Conservation (phyloP, 2,888 invertebrate genomes). For the Sisyra nigra region DNA sequence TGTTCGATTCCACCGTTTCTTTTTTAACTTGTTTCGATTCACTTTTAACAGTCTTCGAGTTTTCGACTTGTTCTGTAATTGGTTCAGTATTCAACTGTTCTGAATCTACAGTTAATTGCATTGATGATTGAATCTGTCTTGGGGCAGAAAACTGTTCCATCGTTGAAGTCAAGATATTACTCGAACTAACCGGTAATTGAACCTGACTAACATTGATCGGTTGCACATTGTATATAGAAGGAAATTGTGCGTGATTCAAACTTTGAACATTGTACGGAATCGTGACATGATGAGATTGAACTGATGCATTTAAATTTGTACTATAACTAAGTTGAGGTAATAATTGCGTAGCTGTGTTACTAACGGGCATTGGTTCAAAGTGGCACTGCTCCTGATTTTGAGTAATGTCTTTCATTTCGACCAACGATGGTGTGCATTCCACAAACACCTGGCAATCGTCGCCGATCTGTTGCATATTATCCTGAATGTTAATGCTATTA, state of each 20-base stretch:
- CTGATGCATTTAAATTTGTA: slow-evolving; percentile 10
- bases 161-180: slow-evolving; percentile 3
- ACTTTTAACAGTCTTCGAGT: slow-evolving; percentile 10
- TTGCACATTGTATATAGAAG: slow-evolving; percentile 6
- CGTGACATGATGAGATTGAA: slow-evolving; percentile 16
- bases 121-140: not conserved
- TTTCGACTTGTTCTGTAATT: slow-evolving; percentile 11
- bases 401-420: slow-evolving; percentile 16
- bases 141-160: not conserved
- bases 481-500: slow-evolving; percentile 8
- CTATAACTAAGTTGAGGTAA: slow-evolving; percentile 22
- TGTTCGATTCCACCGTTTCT: slow-evolving; percentile 14
- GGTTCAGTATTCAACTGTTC: slow-evolving; percentile 17
- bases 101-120: not conserved
- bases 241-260: slow-evolving; percentile 19
- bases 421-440: slow-evolving; percentile 18
- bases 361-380: slow-evolving; percentile 15
- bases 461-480: slow-evolving; percentile 10
- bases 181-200: slow-evolving; percentile 10
- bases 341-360: slow-evolving; percentile 16
- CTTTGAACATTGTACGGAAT: slow-evolving; percentile 17
- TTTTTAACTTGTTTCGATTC: slow-evolving; percentile 8
- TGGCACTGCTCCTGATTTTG: slow-evolving; percentile 17
- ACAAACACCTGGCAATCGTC: slow-evolving; percentile 21
- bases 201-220: slow-evolving; percentile 17